phyloP scores from a whole-genome alignment of 2,797 vertebrate genomes.

The Mormyrus proboscirostris region DNA sequence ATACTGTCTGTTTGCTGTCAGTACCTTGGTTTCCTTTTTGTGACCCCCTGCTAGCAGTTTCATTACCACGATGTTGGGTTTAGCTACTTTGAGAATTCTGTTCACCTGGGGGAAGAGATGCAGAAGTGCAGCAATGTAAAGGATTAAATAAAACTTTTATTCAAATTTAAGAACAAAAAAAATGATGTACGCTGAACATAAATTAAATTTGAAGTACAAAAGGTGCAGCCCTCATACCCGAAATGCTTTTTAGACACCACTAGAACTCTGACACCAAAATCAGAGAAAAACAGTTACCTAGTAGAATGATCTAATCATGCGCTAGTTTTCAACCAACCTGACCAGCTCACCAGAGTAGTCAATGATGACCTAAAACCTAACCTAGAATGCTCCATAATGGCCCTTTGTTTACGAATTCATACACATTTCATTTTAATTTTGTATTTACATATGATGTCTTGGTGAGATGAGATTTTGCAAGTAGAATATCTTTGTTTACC shows the following conservation, averaged over 20 bases:
- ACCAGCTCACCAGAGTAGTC: background rate
- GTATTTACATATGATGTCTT: background rate
- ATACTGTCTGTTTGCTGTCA: background rate
- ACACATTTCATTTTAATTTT: background rate
- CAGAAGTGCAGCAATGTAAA: background rate
- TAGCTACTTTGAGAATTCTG: conserved; percentile 92
- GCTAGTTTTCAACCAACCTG: background rate
- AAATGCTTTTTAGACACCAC: background rate
- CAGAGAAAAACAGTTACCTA: background rate
- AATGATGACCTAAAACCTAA: background rate
- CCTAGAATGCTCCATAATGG: background rate
- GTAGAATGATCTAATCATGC: background rate
- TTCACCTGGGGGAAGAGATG: conserved; percentile 67
- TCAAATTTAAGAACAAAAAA: background rate
- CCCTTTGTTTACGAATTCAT: background rate
- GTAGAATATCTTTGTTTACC: background rate
- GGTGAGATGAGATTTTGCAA: background rate
- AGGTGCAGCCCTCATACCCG: background rate
- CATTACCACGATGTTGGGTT: conserved; percentile 97
- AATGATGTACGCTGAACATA: background rate
- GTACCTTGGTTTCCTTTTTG: conserved; percentile 95
- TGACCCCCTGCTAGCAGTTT: conserved; percentile 95
- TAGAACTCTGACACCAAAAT: background rate
- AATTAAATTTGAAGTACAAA: background rate
- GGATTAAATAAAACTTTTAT: background rate